These are phyloP conservation scores for Phycodurus eques DNA, from an alignment of 2,113 vertebrate genomes.

Conservation along the genomic window DNA sequence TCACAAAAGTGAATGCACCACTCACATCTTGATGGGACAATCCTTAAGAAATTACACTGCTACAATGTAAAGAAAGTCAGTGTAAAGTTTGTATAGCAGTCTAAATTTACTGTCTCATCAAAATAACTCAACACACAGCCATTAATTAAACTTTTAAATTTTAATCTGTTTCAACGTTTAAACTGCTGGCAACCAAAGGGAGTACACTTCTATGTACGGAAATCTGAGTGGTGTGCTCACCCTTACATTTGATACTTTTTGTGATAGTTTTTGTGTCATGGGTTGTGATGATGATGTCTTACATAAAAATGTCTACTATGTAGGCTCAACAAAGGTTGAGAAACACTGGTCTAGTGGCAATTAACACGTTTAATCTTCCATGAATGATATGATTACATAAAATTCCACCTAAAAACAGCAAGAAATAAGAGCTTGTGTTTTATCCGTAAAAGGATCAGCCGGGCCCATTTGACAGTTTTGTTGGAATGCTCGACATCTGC, in stretches of 20 bases:
- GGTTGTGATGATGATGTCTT: neutral
- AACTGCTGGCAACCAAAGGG: too few relatives aligned
- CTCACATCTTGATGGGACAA: too few relatives aligned
- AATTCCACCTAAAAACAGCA: neutral
- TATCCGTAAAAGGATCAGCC: conserved; percentile 10
- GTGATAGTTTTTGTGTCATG: neutral
- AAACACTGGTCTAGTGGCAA: neutral
- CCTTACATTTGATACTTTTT: neutral
- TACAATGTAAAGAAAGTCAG: too few relatives aligned
- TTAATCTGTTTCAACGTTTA: too few relatives aligned
- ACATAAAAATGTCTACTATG: neutral
- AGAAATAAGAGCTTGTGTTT: neutral
- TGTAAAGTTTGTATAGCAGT: too few relatives aligned
- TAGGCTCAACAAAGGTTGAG: neutral
- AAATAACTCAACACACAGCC: too few relatives aligned
- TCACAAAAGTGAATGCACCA: too few relatives aligned
- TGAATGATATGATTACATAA: neutral
- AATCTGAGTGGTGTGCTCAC: too few relatives aligned
- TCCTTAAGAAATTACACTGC: too few relatives aligned
- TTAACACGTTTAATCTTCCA: neutral
- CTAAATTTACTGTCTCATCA: too few relatives aligned
- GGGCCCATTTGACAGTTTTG: conserved; percentile 23
- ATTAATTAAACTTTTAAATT: too few relatives aligned
- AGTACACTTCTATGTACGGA: too few relatives aligned
- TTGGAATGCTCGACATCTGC: conserved; percentile 47